Conservation (phyloP, 2,113 vertebrate species). For the Fregata magnificens region DNA sequence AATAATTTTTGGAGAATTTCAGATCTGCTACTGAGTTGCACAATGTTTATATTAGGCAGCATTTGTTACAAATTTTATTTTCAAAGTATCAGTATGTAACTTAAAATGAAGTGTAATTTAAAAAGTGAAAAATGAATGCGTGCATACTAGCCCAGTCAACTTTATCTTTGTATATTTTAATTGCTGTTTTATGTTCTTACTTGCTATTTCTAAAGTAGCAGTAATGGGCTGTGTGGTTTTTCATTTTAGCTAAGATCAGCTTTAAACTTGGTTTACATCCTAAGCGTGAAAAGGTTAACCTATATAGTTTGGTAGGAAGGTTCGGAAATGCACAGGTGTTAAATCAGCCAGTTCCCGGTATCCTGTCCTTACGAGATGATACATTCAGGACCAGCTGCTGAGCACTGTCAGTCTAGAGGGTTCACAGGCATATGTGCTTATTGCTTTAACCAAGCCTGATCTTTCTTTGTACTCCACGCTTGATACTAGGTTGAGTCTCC, state of each 20-base stretch:
- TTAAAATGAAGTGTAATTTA: background rate
- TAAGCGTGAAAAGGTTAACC: background rate
- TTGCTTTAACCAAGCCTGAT: background rate
- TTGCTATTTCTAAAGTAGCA: background rate
- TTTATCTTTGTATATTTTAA: background rate
- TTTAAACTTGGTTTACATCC: background rate
- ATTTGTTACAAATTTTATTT: background rate
- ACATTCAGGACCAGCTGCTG: background rate
- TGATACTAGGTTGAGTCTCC: background rate
- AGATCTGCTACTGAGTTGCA: background rate
- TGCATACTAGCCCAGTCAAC: background rate
- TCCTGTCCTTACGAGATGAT: background rate
- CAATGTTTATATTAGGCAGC: background rate
- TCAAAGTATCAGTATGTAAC: background rate
- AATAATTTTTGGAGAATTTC: background rate
- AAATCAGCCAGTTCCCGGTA: background rate
- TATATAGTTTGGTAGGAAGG: background rate
- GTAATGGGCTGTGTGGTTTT: background rate
- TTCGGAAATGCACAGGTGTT: background rate
- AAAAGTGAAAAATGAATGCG: background rate
- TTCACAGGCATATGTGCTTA: accelerated
- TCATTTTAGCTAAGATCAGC: background rate
- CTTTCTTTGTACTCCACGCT: background rate
- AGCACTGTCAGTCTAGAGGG: background rate
- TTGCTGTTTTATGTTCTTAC: background rate